A percentile compares a stretch with the other conserved stretches of the same genome.
These are phyloP conservation scores for Calycopis cecrops DNA, from an alignment of 1,140 invertebrate genomes.

Conservation along the genomic window DNA sequence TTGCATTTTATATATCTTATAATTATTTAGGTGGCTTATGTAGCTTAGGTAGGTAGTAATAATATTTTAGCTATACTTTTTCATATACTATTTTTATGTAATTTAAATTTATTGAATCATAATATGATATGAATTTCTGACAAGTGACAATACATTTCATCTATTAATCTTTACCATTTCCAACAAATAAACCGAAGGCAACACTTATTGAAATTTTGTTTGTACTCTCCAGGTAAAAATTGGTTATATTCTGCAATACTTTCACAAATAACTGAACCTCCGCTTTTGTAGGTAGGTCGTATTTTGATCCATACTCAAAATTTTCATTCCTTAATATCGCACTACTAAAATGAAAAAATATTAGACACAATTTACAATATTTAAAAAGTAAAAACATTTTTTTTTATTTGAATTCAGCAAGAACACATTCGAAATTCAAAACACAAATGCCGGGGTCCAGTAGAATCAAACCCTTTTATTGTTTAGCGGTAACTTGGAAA, in stretches of 20 bases:
- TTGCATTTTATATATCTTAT: conserved; percentile 1
- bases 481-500: not conserved
- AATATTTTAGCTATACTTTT: no score
- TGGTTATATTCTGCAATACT: conserved; percentile 25
- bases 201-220: conserved; percentile 38
- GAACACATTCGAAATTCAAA: conserved; percentile 3
- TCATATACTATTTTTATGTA: no score
- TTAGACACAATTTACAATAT: not conserved
- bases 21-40: no score
- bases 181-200: conserved; percentile 41
- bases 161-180: conserved; percentile 42
- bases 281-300: conserved; percentile 29
- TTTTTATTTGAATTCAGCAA: not conserved
- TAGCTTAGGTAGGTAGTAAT: no score
- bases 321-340: not conserved
- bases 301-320: not conserved
- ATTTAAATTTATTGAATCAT: no score
- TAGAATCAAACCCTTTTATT: conserved; percentile 2
- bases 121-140: no score
- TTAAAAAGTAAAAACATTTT: not conserved
- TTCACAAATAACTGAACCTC: conserved; percentile 37
- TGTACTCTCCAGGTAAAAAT: conserved; percentile 29
- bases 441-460: not conserved
- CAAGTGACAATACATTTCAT: no score
- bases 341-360: not conserved